Conservation (phyloP, 2,888 invertebrate species). For the Cepaea hortensis region DNA sequence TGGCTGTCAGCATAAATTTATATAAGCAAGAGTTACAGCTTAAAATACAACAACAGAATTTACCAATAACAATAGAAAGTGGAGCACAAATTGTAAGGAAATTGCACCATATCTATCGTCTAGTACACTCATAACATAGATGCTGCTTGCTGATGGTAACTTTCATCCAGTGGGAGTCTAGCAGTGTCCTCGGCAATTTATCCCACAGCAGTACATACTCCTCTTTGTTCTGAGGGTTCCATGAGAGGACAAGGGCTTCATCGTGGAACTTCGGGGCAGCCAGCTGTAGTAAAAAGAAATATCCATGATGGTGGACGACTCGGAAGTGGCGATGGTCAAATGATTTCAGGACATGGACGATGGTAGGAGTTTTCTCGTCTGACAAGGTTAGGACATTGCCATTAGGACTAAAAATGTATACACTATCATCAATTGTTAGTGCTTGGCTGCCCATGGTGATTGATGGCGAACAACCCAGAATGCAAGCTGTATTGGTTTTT, state of each 20-base stretch:
- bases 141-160: slow-evolving; percentile 54
- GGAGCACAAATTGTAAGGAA: too few species aligned
- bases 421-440: slow-evolving; percentile 51
- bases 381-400: slow-evolving; percentile 52
- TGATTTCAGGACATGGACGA: slow-evolving; percentile 51
- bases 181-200: slow-evolving; percentile 52
- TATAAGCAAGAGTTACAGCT: neutral
- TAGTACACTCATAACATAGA: slow-evolving; percentile 53
- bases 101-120: slow-evolving; percentile 1
- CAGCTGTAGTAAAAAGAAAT: slow-evolving; percentile 52
- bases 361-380: slow-evolving; percentile 45
- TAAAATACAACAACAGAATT: neutral
- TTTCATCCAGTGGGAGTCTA: slow-evolving; percentile 56
- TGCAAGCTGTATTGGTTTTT: slow-evolving; percentile 48
- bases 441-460: slow-evolving; percentile 54
- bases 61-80: neutral
- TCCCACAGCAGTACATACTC: slow-evolving; percentile 51
- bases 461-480: slow-evolving; percentile 47
- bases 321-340: slow-evolving; percentile 54
- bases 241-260: slow-evolving; percentile 47
- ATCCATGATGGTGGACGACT: slow-evolving; percentile 52
- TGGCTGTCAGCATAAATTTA: neutral
- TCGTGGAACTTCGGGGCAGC: slow-evolving; percentile 54
- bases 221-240: slow-evolving; percentile 48
- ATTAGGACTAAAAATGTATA: slow-evolving; percentile 54